phyloP scores from a whole-genome alignment of 2,797 vertebrate species.

The Ispidina picta region DNA sequence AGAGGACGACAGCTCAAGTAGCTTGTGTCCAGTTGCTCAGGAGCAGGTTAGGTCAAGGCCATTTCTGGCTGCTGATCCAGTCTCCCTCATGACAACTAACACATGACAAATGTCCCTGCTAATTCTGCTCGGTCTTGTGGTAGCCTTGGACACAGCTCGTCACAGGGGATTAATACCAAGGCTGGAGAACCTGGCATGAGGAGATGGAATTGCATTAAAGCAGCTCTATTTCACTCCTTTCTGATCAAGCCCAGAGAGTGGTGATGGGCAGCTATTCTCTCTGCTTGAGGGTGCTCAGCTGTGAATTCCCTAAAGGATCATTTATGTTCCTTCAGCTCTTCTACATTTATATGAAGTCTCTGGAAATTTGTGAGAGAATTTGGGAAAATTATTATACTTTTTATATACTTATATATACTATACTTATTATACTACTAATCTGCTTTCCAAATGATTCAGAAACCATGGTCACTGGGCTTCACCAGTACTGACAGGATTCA shows the following conservation, averaged over 20 bases:
- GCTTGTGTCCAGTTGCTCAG: background rate
- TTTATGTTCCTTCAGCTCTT: conserved; percentile 48
- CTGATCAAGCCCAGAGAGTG: background rate
- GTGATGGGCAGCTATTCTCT: conserved; percentile 14
- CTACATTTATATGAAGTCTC: conserved; percentile 29
- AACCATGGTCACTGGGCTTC: background rate
- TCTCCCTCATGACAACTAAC: background rate
- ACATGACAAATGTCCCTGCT: conserved; percentile 29
- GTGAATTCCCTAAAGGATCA: conserved; percentile 29
- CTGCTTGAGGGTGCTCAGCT: conserved; percentile 36
- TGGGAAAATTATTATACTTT: conserved; percentile 28
- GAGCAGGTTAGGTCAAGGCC: conserved; percentile 47
- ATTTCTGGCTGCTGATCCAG: conserved; percentile 17
- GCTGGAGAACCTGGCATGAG: background rate
- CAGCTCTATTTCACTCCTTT: background rate
- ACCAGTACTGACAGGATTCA: conserved; percentile 1
- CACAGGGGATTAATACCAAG: conserved; percentile 37
- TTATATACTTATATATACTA: too few relatives aligned
- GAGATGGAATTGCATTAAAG: conserved; percentile 13
- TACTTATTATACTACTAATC: background rate
- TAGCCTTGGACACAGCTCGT: conserved; percentile 27
- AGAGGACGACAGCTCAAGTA: conserved; percentile 23
- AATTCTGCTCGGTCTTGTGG: conserved; percentile 40
- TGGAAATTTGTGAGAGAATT: conserved; percentile 44
- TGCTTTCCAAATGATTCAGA: conserved; percentile 43